A percentile compares a stretch with the other conserved stretches of the same genome.
Conservation (phyloP, 2,888 invertebrate species). For the Augochlorella aurata region DNA sequence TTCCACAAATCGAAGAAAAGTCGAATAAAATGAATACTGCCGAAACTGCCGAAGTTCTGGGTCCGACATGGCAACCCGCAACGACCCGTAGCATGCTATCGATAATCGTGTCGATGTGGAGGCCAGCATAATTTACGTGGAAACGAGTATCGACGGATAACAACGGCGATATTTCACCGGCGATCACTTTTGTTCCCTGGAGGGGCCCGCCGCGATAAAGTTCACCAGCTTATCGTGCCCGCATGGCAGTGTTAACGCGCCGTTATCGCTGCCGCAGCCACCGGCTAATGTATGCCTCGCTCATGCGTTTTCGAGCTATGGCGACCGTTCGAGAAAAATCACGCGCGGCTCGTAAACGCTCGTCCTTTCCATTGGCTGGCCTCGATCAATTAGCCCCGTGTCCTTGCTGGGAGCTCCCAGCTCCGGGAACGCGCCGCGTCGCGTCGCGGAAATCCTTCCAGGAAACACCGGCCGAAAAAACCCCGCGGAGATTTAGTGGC, state of each 20-base stretch:
- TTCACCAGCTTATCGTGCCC: conserved; percentile 71
- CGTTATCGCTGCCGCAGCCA: conserved; percentile 65
- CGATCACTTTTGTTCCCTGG: conserved; percentile 46
- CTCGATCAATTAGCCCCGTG: conserved; percentile 44
- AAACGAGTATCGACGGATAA: conserved; percentile 17
- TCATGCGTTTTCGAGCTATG: background rate
- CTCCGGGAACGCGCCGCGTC: background rate
- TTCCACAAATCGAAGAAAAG: background rate
- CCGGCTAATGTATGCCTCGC: conserved; percentile 59
- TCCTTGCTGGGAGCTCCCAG: conserved; percentile 20
- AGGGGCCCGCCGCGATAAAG: conserved; percentile 48
- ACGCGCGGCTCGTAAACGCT: conserved; percentile 20
- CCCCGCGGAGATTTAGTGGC: background rate
- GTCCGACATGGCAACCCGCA: background rate
- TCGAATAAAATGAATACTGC: background rate
- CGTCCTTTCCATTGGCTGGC: conserved; percentile 24
- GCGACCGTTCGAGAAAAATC: conserved; percentile 14
- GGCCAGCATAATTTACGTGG: conserved; percentile 7
- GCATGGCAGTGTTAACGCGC: conserved; percentile 68
- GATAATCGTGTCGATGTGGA: background rate
- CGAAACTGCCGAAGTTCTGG: background rate
- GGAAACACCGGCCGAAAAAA: conserved; percentile 7
- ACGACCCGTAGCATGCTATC: background rate
- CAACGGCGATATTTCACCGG: conserved; percentile 20
- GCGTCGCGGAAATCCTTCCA: conserved; percentile 23